A percentile compares a stretch with the other conserved stretches of the same genome.
Conservation (phyloP, 2,797 vertebrate species). For the Chaunax sp. region DNA sequence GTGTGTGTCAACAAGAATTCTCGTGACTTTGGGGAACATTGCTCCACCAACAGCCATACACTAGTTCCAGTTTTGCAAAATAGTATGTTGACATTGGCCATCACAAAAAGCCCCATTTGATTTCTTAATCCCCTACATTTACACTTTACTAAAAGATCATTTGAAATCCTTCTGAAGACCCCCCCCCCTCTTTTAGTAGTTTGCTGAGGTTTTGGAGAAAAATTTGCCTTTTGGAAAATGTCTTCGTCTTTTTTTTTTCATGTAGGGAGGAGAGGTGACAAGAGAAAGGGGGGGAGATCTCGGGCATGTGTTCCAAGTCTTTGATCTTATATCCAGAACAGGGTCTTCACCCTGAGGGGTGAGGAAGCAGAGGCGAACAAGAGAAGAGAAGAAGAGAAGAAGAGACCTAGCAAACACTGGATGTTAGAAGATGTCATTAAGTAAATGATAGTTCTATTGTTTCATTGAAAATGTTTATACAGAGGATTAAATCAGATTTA, state of each 20-base stretch:
- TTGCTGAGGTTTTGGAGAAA: not conserved
- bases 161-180: not conserved
- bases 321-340: slow-evolving; percentile 29
- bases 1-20: slow-evolving; percentile 44
- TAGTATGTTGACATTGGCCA: slow-evolving; percentile 25
- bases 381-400: no score
- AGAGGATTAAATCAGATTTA: no score
- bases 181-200: no score
- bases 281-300: not conserved
- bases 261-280: not conserved
- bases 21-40: slow-evolving; percentile 13
- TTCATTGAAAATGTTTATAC: no score
- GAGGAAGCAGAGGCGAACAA: not conserved
- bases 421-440: not conserved
- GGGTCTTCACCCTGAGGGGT: not conserved
- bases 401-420: not conserved
- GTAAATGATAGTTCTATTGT: no score
- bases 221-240: no score
- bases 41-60: slow-evolving; percentile 16
- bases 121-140: slow-evolving; percentile 17
- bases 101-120: not conserved
- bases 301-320: slow-evolving; percentile 11
- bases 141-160: not conserved
- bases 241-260: slow-evolving; percentile 1
- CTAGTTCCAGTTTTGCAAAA: slow-evolving; percentile 28